Evolutionary conservation across 2,113 vertebrate species (phyloP).

Genomic region (Rallus limicola): DNA sequence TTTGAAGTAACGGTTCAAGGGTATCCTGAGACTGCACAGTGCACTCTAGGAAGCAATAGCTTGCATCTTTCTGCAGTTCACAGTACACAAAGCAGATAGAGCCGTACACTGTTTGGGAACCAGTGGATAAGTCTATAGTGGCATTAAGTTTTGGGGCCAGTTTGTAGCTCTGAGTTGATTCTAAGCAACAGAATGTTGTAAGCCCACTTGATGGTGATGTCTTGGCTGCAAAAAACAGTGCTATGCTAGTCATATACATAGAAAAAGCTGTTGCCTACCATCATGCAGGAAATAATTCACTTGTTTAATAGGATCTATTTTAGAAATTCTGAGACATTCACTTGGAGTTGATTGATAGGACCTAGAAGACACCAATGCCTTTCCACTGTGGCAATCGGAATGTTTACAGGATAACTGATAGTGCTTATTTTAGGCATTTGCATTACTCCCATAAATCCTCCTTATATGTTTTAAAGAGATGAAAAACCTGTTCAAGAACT

Average conservation of each 20-base stretch:
- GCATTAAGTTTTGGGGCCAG: not conserved
- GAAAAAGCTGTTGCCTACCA: not conserved
- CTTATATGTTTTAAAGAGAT: not conserved
- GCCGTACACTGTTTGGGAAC: not conserved
- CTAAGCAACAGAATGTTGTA: not conserved
- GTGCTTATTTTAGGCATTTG: not conserved
- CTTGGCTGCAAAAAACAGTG: not conserved
- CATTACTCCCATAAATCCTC: not conserved
- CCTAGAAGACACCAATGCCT: not conserved
- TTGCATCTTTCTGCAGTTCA: not conserved
- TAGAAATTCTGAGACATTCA: not conserved
- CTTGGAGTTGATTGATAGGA: not conserved
- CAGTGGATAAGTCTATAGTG: not conserved
- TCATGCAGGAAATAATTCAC: not conserved
- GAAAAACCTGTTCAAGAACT: not conserved
- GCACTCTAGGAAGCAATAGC: not conserved
- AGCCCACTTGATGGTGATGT: not conserved
- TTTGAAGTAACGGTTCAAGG: not conserved
- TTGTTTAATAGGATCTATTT: not conserved
- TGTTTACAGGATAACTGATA: not conserved
- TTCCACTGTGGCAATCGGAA: not conserved
- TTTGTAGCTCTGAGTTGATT: not conserved
- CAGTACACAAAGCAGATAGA: not conserved
- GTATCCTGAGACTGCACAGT: not conserved
- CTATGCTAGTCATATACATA: not conserved